Base-by-base conservation (phyloP, 2,113 vertebrate species). In the Phainopepla nitens region DNA sequence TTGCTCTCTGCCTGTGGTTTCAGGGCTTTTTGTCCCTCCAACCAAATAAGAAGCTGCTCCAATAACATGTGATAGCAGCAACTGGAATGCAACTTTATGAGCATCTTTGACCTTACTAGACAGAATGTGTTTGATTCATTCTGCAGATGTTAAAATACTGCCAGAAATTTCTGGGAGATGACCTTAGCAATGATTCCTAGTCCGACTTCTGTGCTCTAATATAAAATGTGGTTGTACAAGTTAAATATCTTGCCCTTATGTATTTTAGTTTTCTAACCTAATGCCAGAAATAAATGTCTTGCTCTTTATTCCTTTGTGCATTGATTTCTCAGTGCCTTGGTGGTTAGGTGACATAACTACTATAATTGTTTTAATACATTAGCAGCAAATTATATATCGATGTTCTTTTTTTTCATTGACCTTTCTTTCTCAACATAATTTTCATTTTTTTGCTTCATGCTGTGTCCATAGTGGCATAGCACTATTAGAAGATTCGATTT, bases 361-460 rank as follows among this genome's bases (percentile, higher is more conserved):
- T 82, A 35, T 94, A 95, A 95, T 95, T 94, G 87, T 94, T 96
- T 92, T 94, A 94, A 89, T 93, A 93, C 87, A 61, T 96, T 95
- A 95, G 93, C 85, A 80, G 87, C 73, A 96, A 87, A 91, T 96
- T 95, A 95, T 92, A 36, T 88, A 95, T 96, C 0, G 71, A 93
- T 94, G 69, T 86, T 92, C 90, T 81, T 96, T 96, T 82, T 93
- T 89, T 89, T 64, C 45, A 22, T 69, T 96, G 93, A 87, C 93
- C 85, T 96, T 96, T 96, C 89, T 94, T 87, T 85, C 75, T 88
- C 72, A 73, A 23, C 70, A 18, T 86, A 12, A 79, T 94, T 93
- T 88, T 92, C 45, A 9, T 56, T 87, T 93, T 89, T 88, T 91
- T 50, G 20, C 72, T 76, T 80, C 79, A 13, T 77, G 66, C 80